Evolutionary conservation across 2,888 invertebrate genomes (phyloP).

Genomic region (Brenthis daphne): DNA sequence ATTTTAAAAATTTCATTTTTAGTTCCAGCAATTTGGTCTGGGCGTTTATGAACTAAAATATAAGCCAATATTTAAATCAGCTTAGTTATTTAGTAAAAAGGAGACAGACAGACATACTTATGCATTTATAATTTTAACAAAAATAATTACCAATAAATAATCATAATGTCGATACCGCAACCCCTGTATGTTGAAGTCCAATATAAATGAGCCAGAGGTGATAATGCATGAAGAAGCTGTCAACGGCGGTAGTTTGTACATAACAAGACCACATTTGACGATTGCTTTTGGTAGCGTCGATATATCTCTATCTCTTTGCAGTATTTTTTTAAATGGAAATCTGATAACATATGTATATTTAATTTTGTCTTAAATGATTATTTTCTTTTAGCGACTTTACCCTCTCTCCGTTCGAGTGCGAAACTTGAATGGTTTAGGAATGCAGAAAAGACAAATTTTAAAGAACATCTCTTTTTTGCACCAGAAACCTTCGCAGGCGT

Average conservation of each 20-base stretch:
- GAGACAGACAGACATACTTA: not conserved
- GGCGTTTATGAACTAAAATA: too few relatives aligned
- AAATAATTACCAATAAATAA: conserved; percentile 58
- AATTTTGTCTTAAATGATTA: not conserved
- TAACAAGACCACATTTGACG: conserved; percentile 73
- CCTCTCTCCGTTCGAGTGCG: too few relatives aligned
- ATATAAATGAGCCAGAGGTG: conserved; percentile 72
- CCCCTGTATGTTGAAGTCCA: conserved; percentile 76
- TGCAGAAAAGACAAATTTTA: too few relatives aligned
- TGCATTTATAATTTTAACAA: not conserved
- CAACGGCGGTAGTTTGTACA: conserved; percentile 75
- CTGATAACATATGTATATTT: conserved; percentile 43
- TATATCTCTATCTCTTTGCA: conserved; percentile 65
- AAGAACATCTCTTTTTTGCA: too few relatives aligned
- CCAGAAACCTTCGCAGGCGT: too few relatives aligned
- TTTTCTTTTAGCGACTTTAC: not conserved
- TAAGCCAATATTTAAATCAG: too few relatives aligned
- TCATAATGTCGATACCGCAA: conserved; percentile 72
- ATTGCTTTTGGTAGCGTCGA: conserved; percentile 67
- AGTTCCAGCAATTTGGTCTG: too few relatives aligned
- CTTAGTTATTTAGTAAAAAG: conserved; percentile 27
- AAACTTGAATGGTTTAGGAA: too few relatives aligned
- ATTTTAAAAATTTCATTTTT: too few relatives aligned
- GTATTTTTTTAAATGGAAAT: conserved; percentile 71
- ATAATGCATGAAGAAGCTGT: conserved; percentile 72